Conservation (phyloP, 35 echinoderm and acorn worm species). For the Heliocidaris erythrogramma region DNA sequence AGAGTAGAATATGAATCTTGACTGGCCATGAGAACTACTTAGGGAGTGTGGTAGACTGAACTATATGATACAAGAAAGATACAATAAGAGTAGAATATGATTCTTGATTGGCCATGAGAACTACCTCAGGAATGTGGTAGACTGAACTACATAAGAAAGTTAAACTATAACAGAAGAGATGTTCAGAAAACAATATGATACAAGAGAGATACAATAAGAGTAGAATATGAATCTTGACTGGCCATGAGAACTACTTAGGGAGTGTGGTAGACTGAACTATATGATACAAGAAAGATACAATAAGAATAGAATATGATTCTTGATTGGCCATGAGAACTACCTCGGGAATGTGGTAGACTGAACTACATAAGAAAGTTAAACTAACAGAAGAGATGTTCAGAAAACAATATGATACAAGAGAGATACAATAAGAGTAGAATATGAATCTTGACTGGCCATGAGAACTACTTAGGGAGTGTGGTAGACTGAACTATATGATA, state of each 20-base stretch:
- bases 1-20: no score
- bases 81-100: constrained; percentile 30
- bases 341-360: constrained; percentile 57
- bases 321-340: constrained; percentile 73
- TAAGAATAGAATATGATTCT: constrained; percentile 45
- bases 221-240: constrained; percentile 57
- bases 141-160: no score
- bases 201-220: no score
- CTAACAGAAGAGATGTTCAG: no score
- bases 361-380: no score
- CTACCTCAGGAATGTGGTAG: constrained; percentile 71
- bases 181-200: no score
- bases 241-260: constrained; percentile 66
- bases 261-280: constrained; percentile 67
- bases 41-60: constrained; percentile 51
- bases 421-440: no score
- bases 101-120: constrained; percentile 69
- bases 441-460: constrained; percentile 63
- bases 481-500: constrained; percentile 57
- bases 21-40: no score
- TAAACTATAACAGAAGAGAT: no score
- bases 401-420: no score
- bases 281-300: not conserved
- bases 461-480: constrained; percentile 65
- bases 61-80: constrained; percentile 33